These are phyloP conservation scores for Gopherus flavomarginatus DNA, from an alignment of 2,113 vertebrate genomes.

Conservation along the genomic window DNA sequence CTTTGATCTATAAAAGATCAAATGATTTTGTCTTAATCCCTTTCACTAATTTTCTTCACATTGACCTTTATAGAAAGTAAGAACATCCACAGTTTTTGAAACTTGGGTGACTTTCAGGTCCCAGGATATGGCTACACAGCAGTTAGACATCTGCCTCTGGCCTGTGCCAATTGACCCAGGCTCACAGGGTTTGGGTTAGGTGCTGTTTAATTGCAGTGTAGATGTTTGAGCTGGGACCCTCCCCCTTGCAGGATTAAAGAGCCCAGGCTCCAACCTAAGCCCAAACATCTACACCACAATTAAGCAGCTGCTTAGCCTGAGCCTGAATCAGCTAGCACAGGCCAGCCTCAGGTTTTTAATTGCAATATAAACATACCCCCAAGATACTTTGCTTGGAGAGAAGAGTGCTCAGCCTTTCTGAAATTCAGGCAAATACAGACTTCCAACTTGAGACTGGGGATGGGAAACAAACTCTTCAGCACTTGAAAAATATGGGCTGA, in stretches of 20 bases:
- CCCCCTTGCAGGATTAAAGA: not conserved
- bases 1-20: not conserved
- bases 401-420: not conserved
- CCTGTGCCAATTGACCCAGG: not conserved
- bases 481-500: not conserved
- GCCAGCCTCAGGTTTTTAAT: not conserved
- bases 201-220: too few species aligned
- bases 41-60: not conserved
- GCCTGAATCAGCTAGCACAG: not conserved
- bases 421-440: not conserved
- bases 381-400: not conserved
- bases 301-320: too few species aligned
- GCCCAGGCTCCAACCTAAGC: too few species aligned
- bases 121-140: not conserved
- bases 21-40: not conserved
- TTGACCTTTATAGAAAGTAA: not conserved
- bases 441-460: not conserved
- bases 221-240: not conserved
- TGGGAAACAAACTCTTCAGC: too few species aligned
- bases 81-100: not conserved
- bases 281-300: too few species aligned
- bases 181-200: too few species aligned
- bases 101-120: not conserved
- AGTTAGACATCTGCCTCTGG: not conserved
- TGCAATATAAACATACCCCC: not conserved